Evolutionary conservation across 1,140 invertebrate genomes (phyloP).

Genomic region (Coelopa frigida): DNA sequence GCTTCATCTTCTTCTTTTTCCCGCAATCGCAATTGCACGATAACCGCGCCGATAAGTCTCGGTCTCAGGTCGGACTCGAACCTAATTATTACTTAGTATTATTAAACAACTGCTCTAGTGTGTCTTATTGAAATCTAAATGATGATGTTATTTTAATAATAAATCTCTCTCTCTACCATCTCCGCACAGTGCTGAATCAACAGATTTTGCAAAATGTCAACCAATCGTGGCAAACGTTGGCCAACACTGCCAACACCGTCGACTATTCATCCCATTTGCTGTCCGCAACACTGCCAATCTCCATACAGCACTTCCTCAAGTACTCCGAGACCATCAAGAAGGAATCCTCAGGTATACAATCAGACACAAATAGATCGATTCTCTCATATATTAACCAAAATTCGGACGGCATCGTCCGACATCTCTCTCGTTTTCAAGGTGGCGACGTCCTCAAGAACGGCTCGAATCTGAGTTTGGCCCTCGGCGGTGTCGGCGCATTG

Average conservation of each 20-base stretch:
- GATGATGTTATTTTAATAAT: not conserved
- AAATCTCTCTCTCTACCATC: not conserved
- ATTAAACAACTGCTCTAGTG: not conserved
- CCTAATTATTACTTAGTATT: too few relatives aligned
- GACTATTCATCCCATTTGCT: slow-evolving; percentile 45
- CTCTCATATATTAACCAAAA: too few relatives aligned
- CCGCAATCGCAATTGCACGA: too few relatives aligned
- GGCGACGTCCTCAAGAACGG: slow-evolving; percentile 42
- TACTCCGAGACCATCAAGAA: slow-evolving; percentile 46
- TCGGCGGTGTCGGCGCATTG: slow-evolving; percentile 35
- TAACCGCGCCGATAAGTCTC: too few relatives aligned
- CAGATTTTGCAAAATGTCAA: slow-evolving; percentile 46
- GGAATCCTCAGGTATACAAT: slow-evolving; percentile 32
- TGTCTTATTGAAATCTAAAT: not conserved
- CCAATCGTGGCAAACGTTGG: slow-evolving; percentile 45
- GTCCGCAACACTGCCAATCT: slow-evolving; percentile 46
- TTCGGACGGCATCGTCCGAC: too few relatives aligned
- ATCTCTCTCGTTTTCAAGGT: slow-evolving; percentile 17
- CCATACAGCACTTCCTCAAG: slow-evolving; percentile 45
- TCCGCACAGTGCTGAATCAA: slow-evolving; percentile 38
- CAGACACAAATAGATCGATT: too few relatives aligned
- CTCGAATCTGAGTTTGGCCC: slow-evolving; percentile 39
- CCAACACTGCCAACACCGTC: slow-evolving; percentile 44
- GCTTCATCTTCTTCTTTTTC: too few relatives aligned
- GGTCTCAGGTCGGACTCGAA: too few relatives aligned